Evolutionary conservation across 2,797 vertebrate species (phyloP), one percentile per base, ranked within the genome.

Genomic region (Kryptolebias ocellatus): DNA sequence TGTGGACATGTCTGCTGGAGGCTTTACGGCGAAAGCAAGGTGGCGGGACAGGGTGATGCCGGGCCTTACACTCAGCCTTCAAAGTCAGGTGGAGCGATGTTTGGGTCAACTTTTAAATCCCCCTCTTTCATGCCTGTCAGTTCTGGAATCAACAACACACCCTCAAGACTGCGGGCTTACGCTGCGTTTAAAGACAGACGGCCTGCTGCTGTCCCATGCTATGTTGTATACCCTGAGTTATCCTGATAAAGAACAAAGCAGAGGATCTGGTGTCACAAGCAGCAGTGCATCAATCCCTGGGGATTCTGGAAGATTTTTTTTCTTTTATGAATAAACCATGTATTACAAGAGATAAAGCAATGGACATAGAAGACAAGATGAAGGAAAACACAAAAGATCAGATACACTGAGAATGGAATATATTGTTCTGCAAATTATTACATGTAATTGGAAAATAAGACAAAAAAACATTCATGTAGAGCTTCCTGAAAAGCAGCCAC

Each of bases 81-180:
- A 91, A 89, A 90, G 84, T 60, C 64, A 72, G 70, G 70, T 76
- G 69, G 77, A 86, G 77, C 72, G 71, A 87, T 79, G 84, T 87
- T 83, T 78, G 63, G 81, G 76, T 82, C 86, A 74, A 78, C 80
- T 78, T 81, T 82, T 85, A 87, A 91, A 90, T 89, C 86, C 82
- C 18, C 50, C 67, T 71, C 76, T 89, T 86, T 91, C 73, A 90
- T 83, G 83, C 74, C 79, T 69, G 79, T 80, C 74, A 55, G 65
- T 64, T 63, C 71, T 83, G 79, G 74, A 85, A 84, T 79, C 73
- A 54, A 73, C 78, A 87, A 75, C 79, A 80, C 60, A 71, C 79
- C 79, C 72, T 67, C 61, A 84, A 76, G 69, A 84, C 64, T 45
- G 51, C 9, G 20, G 65, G 27, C 66, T 87, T 80, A 63, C 72